A percentile compares a stretch with the other conserved stretches of the same genome.
These are phyloP conservation scores for Melanchra persicariae DNA, from an alignment of 2,888 invertebrate genomes.

Conservation along the genomic window DNA sequence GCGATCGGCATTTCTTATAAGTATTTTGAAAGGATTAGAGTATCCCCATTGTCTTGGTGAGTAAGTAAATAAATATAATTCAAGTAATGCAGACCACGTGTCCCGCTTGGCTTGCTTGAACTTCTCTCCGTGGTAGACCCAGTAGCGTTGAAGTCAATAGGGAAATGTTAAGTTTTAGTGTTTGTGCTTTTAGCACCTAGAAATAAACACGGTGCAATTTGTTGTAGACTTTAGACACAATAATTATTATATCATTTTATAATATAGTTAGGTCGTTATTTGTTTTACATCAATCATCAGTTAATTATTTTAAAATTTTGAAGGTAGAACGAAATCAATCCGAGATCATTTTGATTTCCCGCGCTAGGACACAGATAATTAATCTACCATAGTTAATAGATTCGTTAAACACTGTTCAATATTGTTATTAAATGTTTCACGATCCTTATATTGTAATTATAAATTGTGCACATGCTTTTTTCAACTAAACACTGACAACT, in stretches of 20 bases:
- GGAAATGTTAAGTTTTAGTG: conserved; percentile 43
- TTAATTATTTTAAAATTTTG: conserved; percentile 6
- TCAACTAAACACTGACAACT: conserved; percentile 50
- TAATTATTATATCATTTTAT: conserved; percentile 11
- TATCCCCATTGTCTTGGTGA: conserved; percentile 36
- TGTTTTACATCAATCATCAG: conserved; percentile 3
- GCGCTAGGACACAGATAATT: conserved; percentile 45
- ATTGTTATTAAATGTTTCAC: conserved; percentile 59
- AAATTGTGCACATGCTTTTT: conserved; percentile 65
- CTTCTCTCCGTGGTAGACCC: conserved; percentile 39
- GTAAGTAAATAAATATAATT: conserved; percentile 42
- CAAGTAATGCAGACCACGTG: conserved; percentile 56
- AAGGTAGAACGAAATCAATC: conserved; percentile 15
- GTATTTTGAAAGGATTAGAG: conserved; percentile 45
- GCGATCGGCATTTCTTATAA: conserved; percentile 51
- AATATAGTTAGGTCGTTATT: conserved; percentile 31
- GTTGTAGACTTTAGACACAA: conserved; percentile 36
- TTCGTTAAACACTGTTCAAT: conserved; percentile 54
- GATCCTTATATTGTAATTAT: conserved; percentile 55
- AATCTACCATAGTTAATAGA: conserved; percentile 44
- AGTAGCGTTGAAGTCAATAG: conserved; percentile 53
- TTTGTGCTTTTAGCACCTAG: conserved; percentile 40
- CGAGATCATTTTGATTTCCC: conserved; percentile 35
- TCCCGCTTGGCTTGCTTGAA: conserved; percentile 61
- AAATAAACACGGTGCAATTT: conserved; percentile 47